These are phyloP conservation scores for Linnaemya tessellans DNA, from an alignment of 2,888 invertebrate genomes.

Conservation along the genomic window DNA sequence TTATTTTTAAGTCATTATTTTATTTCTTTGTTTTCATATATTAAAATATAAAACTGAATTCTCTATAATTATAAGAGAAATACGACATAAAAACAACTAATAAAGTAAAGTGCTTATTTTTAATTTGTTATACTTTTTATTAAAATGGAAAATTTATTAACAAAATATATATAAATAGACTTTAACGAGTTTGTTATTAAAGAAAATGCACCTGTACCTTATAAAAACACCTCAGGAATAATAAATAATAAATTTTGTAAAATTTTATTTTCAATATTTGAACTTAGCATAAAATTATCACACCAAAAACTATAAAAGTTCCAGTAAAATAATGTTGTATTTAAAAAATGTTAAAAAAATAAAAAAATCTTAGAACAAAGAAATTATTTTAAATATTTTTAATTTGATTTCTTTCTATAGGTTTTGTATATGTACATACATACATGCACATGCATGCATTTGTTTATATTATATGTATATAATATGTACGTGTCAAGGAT, in stretches of 20 bases:
- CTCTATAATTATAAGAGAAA: conserved; percentile 62
- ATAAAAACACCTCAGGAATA: conserved; percentile 67
- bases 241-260: conserved; percentile 39
- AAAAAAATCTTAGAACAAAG: conserved; percentile 16
- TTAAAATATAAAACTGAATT: conserved; percentile 45
- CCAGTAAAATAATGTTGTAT: conserved; percentile 59
- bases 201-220: conserved; percentile 58
- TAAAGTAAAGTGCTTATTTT: conserved; percentile 30
- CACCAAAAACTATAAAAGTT: conserved; percentile 40
- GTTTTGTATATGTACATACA: not conserved
- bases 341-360: conserved; percentile 44
- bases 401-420: not conserved
- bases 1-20: conserved; percentile 67
- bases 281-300: conserved; percentile 24
- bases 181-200: conserved; percentile 35
- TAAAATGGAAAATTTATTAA: conserved; percentile 28
- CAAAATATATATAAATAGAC: conserved; percentile 28
- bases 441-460: too few species aligned
- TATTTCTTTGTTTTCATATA: conserved; percentile 48
- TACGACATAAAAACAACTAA: conserved; percentile 46
- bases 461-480: too few species aligned
- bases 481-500: too few species aligned
- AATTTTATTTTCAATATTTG: conserved; percentile 33
- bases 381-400: conserved; percentile 13
- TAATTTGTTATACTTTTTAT: conserved; percentile 37